Evolutionary conservation across 2,797 vertebrate genomes (phyloP).

Genomic region (Cichlasoma orientale): DNA sequence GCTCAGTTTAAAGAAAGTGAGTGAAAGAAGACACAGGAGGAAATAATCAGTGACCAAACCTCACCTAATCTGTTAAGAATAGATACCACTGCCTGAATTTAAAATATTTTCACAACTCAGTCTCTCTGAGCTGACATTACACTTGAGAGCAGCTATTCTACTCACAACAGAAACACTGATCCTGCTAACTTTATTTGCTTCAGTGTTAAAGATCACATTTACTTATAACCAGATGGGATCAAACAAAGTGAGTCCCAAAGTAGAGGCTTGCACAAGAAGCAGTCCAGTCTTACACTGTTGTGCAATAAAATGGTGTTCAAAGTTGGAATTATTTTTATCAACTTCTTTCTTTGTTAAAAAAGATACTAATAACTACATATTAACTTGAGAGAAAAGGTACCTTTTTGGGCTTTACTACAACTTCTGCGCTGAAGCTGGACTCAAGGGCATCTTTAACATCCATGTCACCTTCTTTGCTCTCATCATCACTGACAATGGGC

Average conservation of each 20-base stretch:
- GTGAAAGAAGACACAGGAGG: constrained; percentile 8
- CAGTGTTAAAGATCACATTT: neutral
- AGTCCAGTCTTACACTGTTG: neutral
- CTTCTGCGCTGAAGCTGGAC: constrained; percentile 84
- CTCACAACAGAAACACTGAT: neutral
- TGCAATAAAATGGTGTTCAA: neutral
- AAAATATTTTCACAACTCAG: neutral
- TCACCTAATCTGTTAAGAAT: neutral
- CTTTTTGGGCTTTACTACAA: constrained; percentile 87
- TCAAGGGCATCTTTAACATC: constrained; percentile 88
- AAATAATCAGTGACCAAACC: neutral
- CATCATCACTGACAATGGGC: constrained; percentile 90
- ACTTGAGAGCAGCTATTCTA: neutral
- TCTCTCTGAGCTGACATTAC: neutral
- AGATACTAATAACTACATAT: neutral
- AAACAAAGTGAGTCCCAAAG: neutral
- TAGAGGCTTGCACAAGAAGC: neutral
- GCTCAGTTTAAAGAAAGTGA: constrained; percentile 38
- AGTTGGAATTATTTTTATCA: neutral
- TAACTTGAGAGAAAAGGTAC: constrained; percentile 72
- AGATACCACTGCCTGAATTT: neutral
- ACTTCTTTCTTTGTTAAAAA: neutral
- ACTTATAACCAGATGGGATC: neutral
- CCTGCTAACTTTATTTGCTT: neutral
- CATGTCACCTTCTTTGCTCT: constrained; percentile 88